Base-by-base conservation (phyloP, 2,113 vertebrate genomes). In the Sialia sialis region DNA sequence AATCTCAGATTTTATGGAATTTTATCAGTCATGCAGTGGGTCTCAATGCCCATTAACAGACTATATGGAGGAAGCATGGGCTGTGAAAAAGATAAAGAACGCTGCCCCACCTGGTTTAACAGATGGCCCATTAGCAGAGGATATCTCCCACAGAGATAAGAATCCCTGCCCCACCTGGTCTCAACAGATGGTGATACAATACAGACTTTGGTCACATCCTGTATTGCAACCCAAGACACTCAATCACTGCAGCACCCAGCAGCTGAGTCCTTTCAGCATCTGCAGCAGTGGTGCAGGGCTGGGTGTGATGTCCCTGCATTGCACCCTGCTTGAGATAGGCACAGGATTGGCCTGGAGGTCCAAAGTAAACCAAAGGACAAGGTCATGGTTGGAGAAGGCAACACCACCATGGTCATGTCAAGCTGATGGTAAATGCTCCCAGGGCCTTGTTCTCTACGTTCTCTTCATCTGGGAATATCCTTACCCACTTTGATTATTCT, bases 321-420 rank as follows among this genome's bases (percentile, higher is more conserved):
- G 56, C 6, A 38, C 79, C 15, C 2, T 68, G 26, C 30, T 8
- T 4, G 0, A 11, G 52, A 34, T 15, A 2, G 6, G 78, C 9
- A 4, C 49, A 36, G 51, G 11, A 38, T 52, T 29, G n/a, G 16
- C 36, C 73, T 21, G 12, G 7, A 17, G 0, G 3, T 36, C 21
- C 60, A 32, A 22, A 46, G 10, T 0, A 54, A 84, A 68, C 46
- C 60, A 66, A 41, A 44, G 32, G 11, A 30, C 18, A 38, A 70
- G 85, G 76, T 48, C 43, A 5, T 3, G 13, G 4, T 1, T 21
- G 22, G 3, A 22, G 74, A 38, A 87, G 62, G 41, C 29, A 89
- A 3, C 13, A 4, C 2, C 0, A 0, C 44, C 25, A 2, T 1
- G 74, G 55, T 51, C 26, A 29, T 60, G 68, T 52, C 44, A 54